Evolutionary conservation across 2,888 invertebrate genomes (phyloP).

Genomic region (Homarus gammarus): DNA sequence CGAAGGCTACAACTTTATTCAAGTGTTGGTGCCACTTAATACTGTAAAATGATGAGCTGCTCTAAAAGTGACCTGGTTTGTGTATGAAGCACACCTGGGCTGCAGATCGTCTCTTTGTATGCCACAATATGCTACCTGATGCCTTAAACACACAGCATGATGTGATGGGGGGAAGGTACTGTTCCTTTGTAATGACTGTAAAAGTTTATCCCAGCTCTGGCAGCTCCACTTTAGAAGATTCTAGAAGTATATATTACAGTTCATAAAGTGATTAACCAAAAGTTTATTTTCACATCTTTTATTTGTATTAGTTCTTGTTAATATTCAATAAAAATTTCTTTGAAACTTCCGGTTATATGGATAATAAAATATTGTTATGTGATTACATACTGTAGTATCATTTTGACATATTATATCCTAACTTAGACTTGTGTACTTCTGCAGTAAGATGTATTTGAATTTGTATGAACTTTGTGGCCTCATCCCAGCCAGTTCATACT

Average conservation of each 20-base stretch:
- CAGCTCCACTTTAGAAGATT: not conserved
- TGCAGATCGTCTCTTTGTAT: constrained; percentile 39
- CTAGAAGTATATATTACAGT: too few species aligned
- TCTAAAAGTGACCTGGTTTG: constrained; percentile 60
- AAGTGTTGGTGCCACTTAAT: not conserved
- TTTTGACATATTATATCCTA: too few species aligned
- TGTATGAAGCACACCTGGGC: constrained; percentile 66
- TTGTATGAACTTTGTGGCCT: too few species aligned
- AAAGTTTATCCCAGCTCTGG: constrained; percentile 24
- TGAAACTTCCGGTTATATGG: not conserved
- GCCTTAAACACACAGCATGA: not conserved
- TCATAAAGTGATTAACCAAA: not conserved
- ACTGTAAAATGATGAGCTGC: constrained; percentile 39
- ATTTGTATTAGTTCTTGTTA: not conserved
- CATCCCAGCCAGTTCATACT: too few species aligned
- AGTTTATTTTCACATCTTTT: not conserved
- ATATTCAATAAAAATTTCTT: not conserved
- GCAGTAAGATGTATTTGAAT: too few species aligned
- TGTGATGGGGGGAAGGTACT: not conserved
- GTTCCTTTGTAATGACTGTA: constrained; percentile 18
- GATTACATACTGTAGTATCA: too few species aligned
- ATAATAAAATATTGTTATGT: not conserved
- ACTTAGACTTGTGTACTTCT: too few species aligned
- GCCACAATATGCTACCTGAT: constrained; percentile 4
- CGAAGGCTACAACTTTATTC: not conserved